Evolutionary conservation across 2,888 invertebrate species (phyloP).

Genomic region (Asteroscopus sphinx): DNA sequence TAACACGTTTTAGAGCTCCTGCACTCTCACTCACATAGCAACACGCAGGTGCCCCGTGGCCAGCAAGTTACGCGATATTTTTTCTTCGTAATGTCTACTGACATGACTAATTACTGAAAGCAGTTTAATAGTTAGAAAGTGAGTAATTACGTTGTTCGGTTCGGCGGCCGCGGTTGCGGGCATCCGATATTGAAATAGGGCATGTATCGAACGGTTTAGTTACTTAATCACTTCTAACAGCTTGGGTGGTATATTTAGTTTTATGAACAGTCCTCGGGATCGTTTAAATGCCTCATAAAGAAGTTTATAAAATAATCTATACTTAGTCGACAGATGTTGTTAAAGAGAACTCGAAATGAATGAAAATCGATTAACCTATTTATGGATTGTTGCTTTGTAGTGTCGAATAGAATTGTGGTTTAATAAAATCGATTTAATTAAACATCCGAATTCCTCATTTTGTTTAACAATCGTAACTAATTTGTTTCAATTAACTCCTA

Average conservation of each 20-base stretch:
- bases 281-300: conserved; percentile 70
- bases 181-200: conserved; percentile 51
- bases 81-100: no score
- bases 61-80: no score
- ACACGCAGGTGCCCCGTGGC: no score
- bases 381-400: conserved; percentile 35
- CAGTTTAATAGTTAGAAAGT: conserved; percentile 45
- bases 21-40: no score
- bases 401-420: conserved; percentile 37
- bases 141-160: conserved; percentile 49
- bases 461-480: conserved; percentile 13
- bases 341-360: conserved; percentile 49
- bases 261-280: conserved; percentile 63
- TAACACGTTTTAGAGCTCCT: no score
- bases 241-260: conserved; percentile 70
- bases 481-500: conserved; percentile 6
- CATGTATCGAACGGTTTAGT: conserved; percentile 45
- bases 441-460: conserved; percentile 28
- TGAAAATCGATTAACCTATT: conserved; percentile 55
- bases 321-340: conserved; percentile 60
- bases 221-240: conserved; percentile 59
- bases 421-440: conserved; percentile 33
- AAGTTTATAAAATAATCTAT: conserved; percentile 63
- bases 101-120: conserved; percentile 42
- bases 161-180: conserved; percentile 29